These are phyloP conservation scores for Notiomystis cincta DNA, from an alignment of 2,113 vertebrate species.

Conservation along the genomic window DNA sequence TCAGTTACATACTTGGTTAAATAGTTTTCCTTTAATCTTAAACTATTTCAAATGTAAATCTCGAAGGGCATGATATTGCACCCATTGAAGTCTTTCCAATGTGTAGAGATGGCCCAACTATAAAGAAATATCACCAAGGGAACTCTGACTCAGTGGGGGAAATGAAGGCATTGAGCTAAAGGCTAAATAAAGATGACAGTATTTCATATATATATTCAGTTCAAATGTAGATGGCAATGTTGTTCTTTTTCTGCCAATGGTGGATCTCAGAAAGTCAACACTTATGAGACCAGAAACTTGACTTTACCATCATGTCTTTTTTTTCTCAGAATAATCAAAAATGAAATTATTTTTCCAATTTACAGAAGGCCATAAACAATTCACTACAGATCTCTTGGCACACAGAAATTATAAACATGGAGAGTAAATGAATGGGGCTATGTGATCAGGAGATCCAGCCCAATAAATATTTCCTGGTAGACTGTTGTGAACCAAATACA, in stretches of 20 bases:
- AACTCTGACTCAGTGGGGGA: not conserved
- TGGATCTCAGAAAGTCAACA: not conserved
- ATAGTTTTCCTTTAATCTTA: constrained; percentile 15
- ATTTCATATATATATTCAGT: not conserved
- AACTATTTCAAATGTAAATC: constrained; percentile 12
- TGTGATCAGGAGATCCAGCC: not conserved
- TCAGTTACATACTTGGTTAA: not conserved
- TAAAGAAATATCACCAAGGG: not conserved
- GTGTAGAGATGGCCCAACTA: not conserved
- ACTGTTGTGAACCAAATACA: not conserved
- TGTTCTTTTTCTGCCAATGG: not conserved
- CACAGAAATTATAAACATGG: not conserved
- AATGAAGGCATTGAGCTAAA: not conserved
- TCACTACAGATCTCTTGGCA: not conserved
- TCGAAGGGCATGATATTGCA: not conserved
- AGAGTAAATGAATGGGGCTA: not conserved
- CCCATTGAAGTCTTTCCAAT: not conserved
- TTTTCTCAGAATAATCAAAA: not conserved
- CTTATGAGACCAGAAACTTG: not conserved
- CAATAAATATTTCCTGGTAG: not conserved
- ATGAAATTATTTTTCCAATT: not conserved
- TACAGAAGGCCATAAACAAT: not conserved
- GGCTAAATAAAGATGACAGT: not conserved
- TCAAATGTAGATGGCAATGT: constrained; percentile 35
- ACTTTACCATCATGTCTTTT: not conserved